phyloP scores from a whole-genome alignment of 2,888 invertebrate genomes.

The Mechanitis messenoides region DNA sequence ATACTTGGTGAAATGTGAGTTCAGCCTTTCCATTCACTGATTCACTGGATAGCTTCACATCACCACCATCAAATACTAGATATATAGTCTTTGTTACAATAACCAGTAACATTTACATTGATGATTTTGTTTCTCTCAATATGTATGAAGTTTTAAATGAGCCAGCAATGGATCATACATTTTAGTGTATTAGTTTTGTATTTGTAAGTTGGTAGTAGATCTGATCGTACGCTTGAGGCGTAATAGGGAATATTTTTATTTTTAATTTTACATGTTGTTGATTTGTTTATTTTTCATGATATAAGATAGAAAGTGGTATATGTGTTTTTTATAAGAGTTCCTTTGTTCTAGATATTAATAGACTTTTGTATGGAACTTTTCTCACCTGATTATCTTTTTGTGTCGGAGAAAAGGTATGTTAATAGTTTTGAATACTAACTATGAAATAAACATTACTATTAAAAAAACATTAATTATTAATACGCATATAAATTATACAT shows the following conservation, averaged over 20 bases:
- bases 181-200: conserved; percentile 4
- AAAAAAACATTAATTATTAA: too few relatives aligned
- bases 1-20: conserved; percentile 70
- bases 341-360: too few relatives aligned
- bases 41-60: conserved; percentile 44
- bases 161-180: conserved; percentile 36
- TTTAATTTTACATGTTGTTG: conserved; percentile 45
- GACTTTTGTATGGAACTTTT: too few relatives aligned
- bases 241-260: conserved; percentile 42
- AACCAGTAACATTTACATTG: conserved; percentile 31
- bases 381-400: too few relatives aligned
- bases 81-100: background rate
- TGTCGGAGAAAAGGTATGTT: too few relatives aligned
- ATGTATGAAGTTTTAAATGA: background rate
- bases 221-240: conserved; percentile 41
- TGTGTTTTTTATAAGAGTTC: too few relatives aligned
- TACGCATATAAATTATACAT: too few relatives aligned
- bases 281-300: conserved; percentile 36
- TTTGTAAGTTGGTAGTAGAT: conserved; percentile 22
- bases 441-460: too few relatives aligned
- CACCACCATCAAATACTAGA: conserved; percentile 34
- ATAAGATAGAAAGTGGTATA: conserved; percentile 40
- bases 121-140: conserved; percentile 18
- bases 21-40: conserved; percentile 68
- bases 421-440: too few relatives aligned